Conservation (phyloP, 1,140 invertebrate species). For the Nephila pilipes region DNA sequence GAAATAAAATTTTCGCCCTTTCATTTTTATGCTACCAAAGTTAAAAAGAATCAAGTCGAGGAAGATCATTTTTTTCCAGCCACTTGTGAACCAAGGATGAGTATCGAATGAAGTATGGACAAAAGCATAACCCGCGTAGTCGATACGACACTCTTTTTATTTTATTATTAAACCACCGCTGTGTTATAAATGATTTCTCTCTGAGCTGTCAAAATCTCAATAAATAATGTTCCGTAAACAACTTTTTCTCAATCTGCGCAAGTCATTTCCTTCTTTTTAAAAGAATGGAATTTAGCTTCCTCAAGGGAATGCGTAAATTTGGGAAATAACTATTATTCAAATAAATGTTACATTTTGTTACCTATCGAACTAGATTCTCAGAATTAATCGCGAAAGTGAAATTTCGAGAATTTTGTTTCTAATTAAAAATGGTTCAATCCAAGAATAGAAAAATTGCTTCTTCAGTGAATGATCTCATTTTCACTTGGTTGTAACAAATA, state of each 20-base stretch:
- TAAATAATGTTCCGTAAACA: neutral
- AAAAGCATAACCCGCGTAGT: neutral
- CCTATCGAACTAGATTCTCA: neutral
- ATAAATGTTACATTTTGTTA: neutral
- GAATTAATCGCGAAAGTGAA: neutral
- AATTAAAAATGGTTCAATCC: neutral
- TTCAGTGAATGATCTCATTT: neutral
- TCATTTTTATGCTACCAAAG: neutral
- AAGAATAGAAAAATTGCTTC: neutral
- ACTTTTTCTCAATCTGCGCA: neutral
- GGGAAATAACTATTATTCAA: neutral
- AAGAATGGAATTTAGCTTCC: neutral
- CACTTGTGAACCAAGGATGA: neutral
- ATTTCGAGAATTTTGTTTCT: neutral
- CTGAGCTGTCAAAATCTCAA: neutral
- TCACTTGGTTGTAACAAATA: neutral
- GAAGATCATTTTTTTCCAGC: neutral
- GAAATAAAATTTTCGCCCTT: neutral
- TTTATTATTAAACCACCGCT: neutral
- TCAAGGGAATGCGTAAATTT: neutral
- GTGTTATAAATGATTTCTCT: conserved; percentile 1
- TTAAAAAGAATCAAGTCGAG: neutral
- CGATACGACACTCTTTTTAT: neutral
- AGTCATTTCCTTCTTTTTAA: neutral
- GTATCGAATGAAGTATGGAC: neutral